phyloP scores from a whole-genome alignment of 2,888 invertebrate species.

The Capitulum mitella region DNA sequence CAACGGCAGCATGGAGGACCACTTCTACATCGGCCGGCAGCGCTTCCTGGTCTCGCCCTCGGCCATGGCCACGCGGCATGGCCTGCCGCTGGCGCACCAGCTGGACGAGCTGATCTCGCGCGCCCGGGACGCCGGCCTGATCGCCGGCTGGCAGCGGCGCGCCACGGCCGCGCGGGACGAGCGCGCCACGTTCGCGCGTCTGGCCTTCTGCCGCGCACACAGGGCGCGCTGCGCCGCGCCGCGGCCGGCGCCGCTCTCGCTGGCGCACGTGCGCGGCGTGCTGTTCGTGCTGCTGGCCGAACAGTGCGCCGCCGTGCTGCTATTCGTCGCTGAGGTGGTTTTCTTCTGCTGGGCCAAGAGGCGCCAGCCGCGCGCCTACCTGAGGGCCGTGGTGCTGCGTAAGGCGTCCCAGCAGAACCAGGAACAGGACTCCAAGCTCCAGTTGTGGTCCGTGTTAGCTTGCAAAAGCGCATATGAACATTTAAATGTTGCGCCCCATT shows the following conservation, averaged over 20 bases:
- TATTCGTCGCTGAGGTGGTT: neutral
- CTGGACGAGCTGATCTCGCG: neutral
- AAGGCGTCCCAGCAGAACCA: too few relatives aligned
- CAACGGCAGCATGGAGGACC: neutral
- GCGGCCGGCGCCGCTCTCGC: neutral
- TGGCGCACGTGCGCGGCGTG: neutral
- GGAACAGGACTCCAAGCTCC: too few relatives aligned
- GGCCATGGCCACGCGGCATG: neutral
- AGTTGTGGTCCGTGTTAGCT: too few relatives aligned
- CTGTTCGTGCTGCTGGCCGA: neutral
- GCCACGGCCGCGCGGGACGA: neutral
- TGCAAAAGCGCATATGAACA: too few relatives aligned
- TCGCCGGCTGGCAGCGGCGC: neutral
- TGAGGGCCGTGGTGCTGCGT: neutral
- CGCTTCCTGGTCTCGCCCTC: neutral
- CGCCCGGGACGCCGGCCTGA: neutral
- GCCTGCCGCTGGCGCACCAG: neutral
- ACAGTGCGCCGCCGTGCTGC: neutral
- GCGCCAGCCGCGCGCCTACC: neutral
- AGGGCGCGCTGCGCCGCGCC: neutral
- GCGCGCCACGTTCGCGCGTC: neutral
- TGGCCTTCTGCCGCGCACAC: neutral
- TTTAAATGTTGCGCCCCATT: too few relatives aligned
- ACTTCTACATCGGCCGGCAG: neutral
- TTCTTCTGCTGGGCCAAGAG: neutral